phyloP scores from a whole-genome alignment of 2,797 vertebrate species.

The Lophotriccus pileatus region DNA sequence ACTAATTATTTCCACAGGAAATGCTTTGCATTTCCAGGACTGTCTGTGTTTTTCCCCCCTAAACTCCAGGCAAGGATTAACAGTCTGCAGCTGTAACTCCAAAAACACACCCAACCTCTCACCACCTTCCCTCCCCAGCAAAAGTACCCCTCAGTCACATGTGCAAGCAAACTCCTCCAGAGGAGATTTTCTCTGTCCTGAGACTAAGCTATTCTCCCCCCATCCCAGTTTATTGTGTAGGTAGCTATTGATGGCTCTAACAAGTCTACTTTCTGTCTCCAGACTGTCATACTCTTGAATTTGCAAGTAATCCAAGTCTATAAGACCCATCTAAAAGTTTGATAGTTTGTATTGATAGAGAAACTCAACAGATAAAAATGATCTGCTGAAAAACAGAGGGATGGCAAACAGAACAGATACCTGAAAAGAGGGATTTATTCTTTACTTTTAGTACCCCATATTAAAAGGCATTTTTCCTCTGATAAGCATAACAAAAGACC shows the following conservation, averaged over 20 bases:
- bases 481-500: not conserved
- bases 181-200: not conserved
- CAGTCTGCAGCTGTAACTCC: not conserved
- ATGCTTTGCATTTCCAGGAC: not conserved
- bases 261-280: not conserved
- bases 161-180: not conserved
- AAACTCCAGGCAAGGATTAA: not conserved
- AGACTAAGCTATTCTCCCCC: not conserved
- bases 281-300: not conserved
- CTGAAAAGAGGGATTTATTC: not conserved
- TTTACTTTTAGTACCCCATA: not conserved
- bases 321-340: not conserved
- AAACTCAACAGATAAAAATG: not conserved
- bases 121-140: not conserved
- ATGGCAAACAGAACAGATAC: not conserved
- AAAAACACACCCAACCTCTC: not conserved
- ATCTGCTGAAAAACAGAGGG: not conserved
- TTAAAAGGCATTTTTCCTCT: not conserved
- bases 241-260: not conserved
- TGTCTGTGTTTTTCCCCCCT: not conserved
- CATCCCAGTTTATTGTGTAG: not conserved
- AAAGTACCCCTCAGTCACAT: accelerated
- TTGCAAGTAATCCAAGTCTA: not conserved
- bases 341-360: not conserved
- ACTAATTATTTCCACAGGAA: not conserved